Percentiles rank a stretch among this genome's conserved stretches.
phyloP scores from a whole-genome alignment of 2,797 vertebrate genomes.

The Fistularia tabacaria region DNA sequence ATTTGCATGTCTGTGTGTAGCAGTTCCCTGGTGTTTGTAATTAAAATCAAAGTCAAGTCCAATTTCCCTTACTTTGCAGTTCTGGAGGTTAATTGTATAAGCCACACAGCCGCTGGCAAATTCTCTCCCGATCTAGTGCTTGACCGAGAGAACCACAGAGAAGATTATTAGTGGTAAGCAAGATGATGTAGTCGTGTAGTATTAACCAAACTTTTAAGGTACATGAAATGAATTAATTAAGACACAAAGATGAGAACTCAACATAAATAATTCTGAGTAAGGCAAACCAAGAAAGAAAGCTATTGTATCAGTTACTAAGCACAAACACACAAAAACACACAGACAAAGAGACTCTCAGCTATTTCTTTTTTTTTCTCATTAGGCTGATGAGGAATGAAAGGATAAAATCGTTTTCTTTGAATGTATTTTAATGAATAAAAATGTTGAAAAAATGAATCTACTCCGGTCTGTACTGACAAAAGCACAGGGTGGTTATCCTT shows the following conservation, averaged over 20 bases:
- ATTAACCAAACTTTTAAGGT: conserved; percentile 40
- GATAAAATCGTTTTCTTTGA: too few relatives aligned
- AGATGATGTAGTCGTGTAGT: conserved; percentile 46
- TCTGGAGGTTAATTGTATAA: conserved; percentile 70
- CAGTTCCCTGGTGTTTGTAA: conserved; percentile 54
- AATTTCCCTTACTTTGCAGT: conserved; percentile 65
- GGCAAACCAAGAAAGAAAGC: background rate
- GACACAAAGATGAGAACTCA: conserved; percentile 24
- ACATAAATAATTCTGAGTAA: conserved; percentile 33
- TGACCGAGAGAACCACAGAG: conserved; percentile 45
- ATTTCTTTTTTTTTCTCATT: too few relatives aligned
- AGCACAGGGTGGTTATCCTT: too few relatives aligned
- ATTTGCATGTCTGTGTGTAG: conserved; percentile 23
- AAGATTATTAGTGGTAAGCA: conserved; percentile 44
- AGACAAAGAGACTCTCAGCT: too few relatives aligned
- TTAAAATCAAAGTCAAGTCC: conserved; percentile 62
- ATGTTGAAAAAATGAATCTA: too few relatives aligned
- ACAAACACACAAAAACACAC: too few relatives aligned
- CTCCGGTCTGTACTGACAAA: too few relatives aligned
- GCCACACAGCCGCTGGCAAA: conserved; percentile 46
- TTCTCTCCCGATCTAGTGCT: conserved; percentile 46
- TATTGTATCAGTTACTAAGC: too few relatives aligned
- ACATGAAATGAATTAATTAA: conserved; percentile 23
- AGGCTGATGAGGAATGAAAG: too few relatives aligned
- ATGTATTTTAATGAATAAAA: too few relatives aligned